These are phyloP conservation scores for Erpetoichthys calabaricus DNA, from an alignment of 2,797 vertebrate genomes.

Conservation along the genomic window DNA sequence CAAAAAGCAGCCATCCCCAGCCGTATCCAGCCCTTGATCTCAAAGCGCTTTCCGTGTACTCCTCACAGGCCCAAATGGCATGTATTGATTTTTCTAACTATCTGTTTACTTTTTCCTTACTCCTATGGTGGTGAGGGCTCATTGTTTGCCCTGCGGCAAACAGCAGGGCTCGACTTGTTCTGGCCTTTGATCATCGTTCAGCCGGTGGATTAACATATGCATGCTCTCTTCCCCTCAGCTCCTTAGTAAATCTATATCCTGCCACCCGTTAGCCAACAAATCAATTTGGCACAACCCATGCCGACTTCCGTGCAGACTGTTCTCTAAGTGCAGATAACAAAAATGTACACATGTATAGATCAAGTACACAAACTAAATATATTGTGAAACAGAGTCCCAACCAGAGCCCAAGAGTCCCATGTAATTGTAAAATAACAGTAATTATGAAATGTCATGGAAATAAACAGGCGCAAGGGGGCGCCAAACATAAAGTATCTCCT, in stretches of 20 bases:
- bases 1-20: too few species aligned
- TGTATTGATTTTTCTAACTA: conserved; percentile 54
- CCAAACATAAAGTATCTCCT: too few species aligned
- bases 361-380: too few species aligned
- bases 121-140: conserved; percentile 43
- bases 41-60: conserved; percentile 25
- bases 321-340: neutral
- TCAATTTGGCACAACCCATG: conserved; percentile 20
- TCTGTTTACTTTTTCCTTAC: conserved; percentile 47
- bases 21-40: conserved; percentile 16
- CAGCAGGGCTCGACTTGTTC: conserved; percentile 65
- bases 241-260: conserved; percentile 51
- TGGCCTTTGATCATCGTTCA: conserved; percentile 68
- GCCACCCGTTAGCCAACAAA: conserved; percentile 30
- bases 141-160: conserved; percentile 63
- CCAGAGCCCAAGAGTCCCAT: too few species aligned
- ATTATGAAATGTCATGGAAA: too few species aligned
- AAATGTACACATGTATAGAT: neutral
- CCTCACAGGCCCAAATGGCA: conserved; percentile 32
- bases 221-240: conserved; percentile 51
- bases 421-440: too few species aligned
- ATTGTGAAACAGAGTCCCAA: too few species aligned
- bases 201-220: conserved; percentile 62
- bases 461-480: too few species aligned
- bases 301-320: conserved; percentile 5